Evolutionary conservation across 2,797 vertebrate genomes (phyloP), one percentile per base, ranked within the genome.

Genomic region (Enteromius mattozi): DNA sequence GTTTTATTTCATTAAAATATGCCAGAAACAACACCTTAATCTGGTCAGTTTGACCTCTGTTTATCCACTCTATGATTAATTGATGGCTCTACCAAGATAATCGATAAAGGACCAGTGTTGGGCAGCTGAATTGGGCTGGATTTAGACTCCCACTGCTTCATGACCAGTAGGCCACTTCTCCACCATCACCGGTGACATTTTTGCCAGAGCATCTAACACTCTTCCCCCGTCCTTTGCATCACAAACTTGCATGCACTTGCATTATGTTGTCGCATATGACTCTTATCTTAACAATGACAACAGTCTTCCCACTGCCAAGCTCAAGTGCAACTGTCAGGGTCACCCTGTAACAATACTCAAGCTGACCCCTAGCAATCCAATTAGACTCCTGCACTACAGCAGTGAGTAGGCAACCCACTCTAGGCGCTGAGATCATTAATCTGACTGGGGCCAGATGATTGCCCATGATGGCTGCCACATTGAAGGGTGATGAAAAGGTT

Each of bases 401-500:
- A 74, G 75, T 35, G 75, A 86, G 85, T 83, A 74, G 69, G 81
- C 81, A 79, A 56, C 85, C 70, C 81, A 72, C 84, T 83, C 78
- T 35, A 47, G 84, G 71, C 59, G 12, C 30, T 45, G 65, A 83
- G 72, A 80, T 93, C 92, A 91, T 90, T 93, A 93, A 94, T 88
- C 82, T 90, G 84, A 89, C 88, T 71, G 87, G 87, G 92, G 71
- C 70, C 89, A 89, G 87, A 91, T 88, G 90, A 93, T 94, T 90
- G 91, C 87, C 89, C 61, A 87, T 87, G 92, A 93, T 92, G 87
- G 93, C 87, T 90, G 91, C 89, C 90, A 82, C 81, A 80, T 80
- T 86, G 82, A 84, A 84, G 89, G 86, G 89, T 93, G 92, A 94
- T 93, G 91, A 92, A 94, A 92, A 93, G 92, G 90, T 92, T 91